Conservation (phyloP, 2,797 vertebrate genomes). For the Sebastes nivosus region DNA sequence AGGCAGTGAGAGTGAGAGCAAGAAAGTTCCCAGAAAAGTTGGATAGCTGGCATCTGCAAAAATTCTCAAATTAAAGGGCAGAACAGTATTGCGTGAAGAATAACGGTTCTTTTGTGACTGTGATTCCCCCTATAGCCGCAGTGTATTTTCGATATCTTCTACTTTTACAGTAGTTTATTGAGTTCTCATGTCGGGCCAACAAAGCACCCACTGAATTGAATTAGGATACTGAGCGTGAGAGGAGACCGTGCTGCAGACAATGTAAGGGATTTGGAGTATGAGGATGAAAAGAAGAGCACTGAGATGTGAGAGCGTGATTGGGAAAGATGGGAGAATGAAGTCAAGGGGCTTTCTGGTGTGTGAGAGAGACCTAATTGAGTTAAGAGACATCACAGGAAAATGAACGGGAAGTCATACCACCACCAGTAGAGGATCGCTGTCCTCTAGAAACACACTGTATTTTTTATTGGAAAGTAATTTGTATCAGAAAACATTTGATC, state of each 20-base stretch:
- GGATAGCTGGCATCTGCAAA: background rate
- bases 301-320: conserved; percentile 17
- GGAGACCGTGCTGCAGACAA: conserved; percentile 12
- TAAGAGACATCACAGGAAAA: conserved; percentile 32
- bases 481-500: background rate
- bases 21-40: background rate
- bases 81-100: background rate
- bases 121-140: background rate
- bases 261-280: conserved; percentile 20
- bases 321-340: conserved; percentile 21
- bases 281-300: conserved; percentile 24
- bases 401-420: background rate
- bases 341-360: conserved; percentile 33
- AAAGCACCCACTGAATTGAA: conserved; percentile 22
- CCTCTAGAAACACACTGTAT: background rate
- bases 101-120: background rate
- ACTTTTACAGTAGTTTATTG: background rate
- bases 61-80: background rate
- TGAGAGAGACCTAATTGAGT: conserved; percentile 55
- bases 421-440: background rate
- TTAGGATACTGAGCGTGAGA: conserved; percentile 31
- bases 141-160: background rate
- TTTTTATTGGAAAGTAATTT: background rate
- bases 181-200: conserved; percentile 15
- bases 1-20: background rate